Base-by-base conservation (phyloP, 2,888 invertebrate species). In the Tipula vernalis region DNA sequence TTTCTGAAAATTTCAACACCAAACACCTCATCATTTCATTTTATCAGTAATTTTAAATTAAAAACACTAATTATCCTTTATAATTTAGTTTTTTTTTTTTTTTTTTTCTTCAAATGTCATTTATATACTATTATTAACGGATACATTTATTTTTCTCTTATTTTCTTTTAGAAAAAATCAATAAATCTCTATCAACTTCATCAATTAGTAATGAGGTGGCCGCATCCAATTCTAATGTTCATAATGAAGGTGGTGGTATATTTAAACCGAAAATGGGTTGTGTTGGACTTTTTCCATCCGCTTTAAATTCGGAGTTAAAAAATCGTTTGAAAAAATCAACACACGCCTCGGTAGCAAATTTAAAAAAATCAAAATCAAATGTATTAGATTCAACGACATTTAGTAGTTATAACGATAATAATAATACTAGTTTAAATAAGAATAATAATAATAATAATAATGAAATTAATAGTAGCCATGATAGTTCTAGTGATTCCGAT, bases 241-340 rank as follows among this genome's bases (percentile, higher is more conserved):
- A 41, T 42, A 85, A 42, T 18, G 85, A 85, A 87, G 71, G 71
- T 71, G 88, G 90, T 0, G 90, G 89, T 87, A 90, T 91, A 86
- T 88, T 91, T 5, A 91, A 91, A 88, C 90, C 91, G 0, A 89
- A 91, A 89, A 89, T 90, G 28, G 89, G 89, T 42, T 89, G 90
- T 87, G 90, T 90, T 87, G 90, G 89, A 1, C 89, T 91, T 42
- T 90, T 91, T 90, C 91, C 91, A 85, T 89, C 89, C 87, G 91
- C 91, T 88, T 89, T 91, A 42, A 91, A 89, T 88, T 90, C 91
- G 1, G 91, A 91, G 88, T 88, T 91, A 1, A 91, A 91, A 88
- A 91, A 90, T 88, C 91, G 91, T 15, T 88, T 91, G 3, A 90
- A 91, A 87, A 90, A 90, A 86, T 91, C 91, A 84, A 90, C 91